A percentile compares a stretch with the other conserved stretches of the same genome.
phyloP scores from a whole-genome alignment of 64 coral and sea anemone genomes.

The Montipora sp. region DNA sequence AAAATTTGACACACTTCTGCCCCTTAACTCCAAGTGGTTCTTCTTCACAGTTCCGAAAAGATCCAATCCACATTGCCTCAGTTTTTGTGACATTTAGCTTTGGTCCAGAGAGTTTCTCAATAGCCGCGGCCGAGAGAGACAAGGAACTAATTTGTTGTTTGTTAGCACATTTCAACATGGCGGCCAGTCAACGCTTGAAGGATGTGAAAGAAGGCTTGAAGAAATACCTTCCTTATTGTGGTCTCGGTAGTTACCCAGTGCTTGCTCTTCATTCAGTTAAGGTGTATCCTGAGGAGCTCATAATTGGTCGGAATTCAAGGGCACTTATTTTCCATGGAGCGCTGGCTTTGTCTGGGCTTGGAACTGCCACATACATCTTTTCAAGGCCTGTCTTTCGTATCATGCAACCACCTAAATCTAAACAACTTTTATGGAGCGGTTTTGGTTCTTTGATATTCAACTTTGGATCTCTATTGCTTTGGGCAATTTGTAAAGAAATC shows the following conservation, averaged over 20 bases:
- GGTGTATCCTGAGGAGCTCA: conserved; percentile 44
- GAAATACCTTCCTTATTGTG: conserved; percentile 79
- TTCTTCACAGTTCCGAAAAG: no score
- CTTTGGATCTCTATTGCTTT: conserved; percentile 75
- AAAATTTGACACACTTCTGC: no score
- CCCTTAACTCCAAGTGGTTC: no score
- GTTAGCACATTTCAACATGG: conserved; percentile 38
- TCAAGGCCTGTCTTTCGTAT: conserved; percentile 65
- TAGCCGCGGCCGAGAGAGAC: not conserved
- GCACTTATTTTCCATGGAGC: conserved; percentile 70
- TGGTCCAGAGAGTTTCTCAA: not conserved
- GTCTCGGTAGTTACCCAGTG: conserved; percentile 52
- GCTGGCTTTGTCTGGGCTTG: conserved; percentile 64
- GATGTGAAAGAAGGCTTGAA: conserved; percentile 59
- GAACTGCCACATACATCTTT: conserved; percentile 55
- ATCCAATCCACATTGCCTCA: no score
- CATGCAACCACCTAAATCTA: conserved; percentile 47
- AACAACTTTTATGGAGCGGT: conserved; percentile 73
- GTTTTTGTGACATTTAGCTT: no score
- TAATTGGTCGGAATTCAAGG: conserved; percentile 44
- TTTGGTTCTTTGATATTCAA: conserved; percentile 71
- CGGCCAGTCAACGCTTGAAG: conserved; percentile 28
- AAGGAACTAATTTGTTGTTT: not conserved
- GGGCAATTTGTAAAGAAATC: conserved; percentile 83
- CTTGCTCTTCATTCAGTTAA: conserved; percentile 69